Base-by-base conservation (phyloP, 2,797 vertebrate species). In the Intellagama lesueurii region DNA sequence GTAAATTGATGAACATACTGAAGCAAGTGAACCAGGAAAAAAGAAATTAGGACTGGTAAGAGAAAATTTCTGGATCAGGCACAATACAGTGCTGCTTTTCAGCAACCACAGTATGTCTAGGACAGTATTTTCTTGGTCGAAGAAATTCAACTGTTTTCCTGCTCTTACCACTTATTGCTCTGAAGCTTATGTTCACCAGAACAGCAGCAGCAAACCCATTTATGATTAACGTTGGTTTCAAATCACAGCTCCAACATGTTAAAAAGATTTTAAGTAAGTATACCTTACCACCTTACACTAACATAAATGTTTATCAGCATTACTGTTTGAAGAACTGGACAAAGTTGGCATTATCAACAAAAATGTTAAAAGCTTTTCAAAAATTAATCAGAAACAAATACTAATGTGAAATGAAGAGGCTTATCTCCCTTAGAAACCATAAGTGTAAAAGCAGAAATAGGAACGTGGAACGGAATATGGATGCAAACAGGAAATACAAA, bases 61-160 rank as follows among this genome's bases (percentile, higher is more conserved):
- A 88, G 24, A 91, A 90, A 84, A 92, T 40, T n/a, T 16, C 0
- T 40, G 49, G 87, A 69, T 32, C 79, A 91, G 32, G 73, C 72
- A 89, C 78, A 0, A 44, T 64, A 85, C 88, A 1, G 81, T 88
- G 91, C 76, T 85, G 5, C 87, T 92, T 91, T 91, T 91, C 90
- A 87, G 66, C 60, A 40, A 0, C 88, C 56, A 52, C 40, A 81
- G 91, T 85, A 88, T 80, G 82, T 86, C 81, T 85, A 81, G n/a
- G 52, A 77, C 89, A 9, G 11, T 44, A 44, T 19, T 17, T 81
- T 73, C 70, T 26, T 28, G 22, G 14, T 90, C n/a, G 47, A 78
- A 93, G 88, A 95, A 91, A 94, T 87, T 77, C 89, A 93, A 86
- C 78, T 28, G 84, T 60, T 90, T 89, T 83, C 88, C 91, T 32